These are phyloP conservation scores for Malurus cyaneus DNA, from an alignment of 2,113 vertebrate species.

Conservation along the genomic window DNA sequence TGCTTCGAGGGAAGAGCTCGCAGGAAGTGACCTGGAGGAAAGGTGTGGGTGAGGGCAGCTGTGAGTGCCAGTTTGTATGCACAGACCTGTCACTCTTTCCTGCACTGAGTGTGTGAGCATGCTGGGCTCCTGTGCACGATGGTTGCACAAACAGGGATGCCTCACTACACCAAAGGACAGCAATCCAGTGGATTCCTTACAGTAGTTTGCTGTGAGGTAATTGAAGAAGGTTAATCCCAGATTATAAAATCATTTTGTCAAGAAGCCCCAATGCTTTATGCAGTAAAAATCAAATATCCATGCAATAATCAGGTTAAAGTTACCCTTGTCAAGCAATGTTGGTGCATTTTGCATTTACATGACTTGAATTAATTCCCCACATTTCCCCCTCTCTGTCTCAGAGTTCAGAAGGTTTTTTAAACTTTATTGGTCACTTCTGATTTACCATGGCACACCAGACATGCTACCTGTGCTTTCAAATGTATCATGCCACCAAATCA, in stretches of 20 bases:
- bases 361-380: background rate
- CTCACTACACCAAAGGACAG: background rate
- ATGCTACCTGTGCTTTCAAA: background rate
- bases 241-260: background rate
- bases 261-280: background rate
- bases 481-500: background rate
- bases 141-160: background rate
- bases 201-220: background rate
- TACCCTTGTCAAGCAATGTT: background rate
- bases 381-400: background rate
- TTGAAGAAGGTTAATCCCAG: background rate
- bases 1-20: background rate
- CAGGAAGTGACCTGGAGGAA: background rate
- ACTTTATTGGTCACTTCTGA: background rate
- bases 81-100: background rate
- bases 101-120: accelerated
- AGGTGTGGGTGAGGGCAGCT: background rate
- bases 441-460: background rate
- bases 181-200: background rate
- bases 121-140: accelerated
- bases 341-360: background rate
- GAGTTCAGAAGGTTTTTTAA: background rate
- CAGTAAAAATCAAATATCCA: background rate
- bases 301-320: accelerated
- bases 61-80: background rate